Percentiles rank a stretch among this genome's conserved stretches.
phyloP scores from a whole-genome alignment of 2,113 vertebrate genomes.

The Panurus biarmicus region DNA sequence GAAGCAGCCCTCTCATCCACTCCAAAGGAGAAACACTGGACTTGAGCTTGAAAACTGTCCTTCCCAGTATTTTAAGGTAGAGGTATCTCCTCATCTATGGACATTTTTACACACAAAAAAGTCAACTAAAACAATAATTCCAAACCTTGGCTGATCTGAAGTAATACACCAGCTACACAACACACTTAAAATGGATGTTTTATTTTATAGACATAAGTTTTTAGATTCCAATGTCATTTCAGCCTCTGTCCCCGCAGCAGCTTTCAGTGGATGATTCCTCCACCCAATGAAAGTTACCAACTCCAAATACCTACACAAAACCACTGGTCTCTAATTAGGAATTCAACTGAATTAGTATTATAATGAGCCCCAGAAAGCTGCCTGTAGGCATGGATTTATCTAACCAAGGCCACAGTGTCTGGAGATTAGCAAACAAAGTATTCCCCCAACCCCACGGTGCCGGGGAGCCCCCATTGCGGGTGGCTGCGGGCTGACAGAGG shows the following conservation, averaged over 20 bases:
- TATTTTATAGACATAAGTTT: not conserved
- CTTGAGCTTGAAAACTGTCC: not conserved
- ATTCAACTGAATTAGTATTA: constrained; percentile 28
- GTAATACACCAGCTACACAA: not conserved
- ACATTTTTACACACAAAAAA: not conserved
- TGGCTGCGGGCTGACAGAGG: not conserved
- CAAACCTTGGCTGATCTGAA: not conserved
- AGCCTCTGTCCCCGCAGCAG: not conserved
- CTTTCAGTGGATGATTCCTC: not conserved
- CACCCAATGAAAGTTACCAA: not conserved
- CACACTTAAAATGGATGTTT: not conserved
- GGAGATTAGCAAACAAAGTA: not conserved
- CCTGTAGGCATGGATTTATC: constrained; percentile 28
- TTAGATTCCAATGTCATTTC: not conserved
- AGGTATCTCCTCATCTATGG: not conserved
- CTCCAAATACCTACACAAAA: not conserved
- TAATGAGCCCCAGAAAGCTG: constrained; percentile 27
- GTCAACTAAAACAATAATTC: not conserved
- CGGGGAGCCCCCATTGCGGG: fast-evolving
- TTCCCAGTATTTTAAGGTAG: not conserved
- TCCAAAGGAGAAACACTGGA: not conserved
- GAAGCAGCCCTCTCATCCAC: not conserved
- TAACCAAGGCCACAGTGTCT: not conserved
- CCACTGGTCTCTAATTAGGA: constrained; percentile 2
- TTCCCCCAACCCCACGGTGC: fast-evolving